Base-by-base conservation (phyloP, 1,140 invertebrate genomes). In the Nylanderia fulva region DNA sequence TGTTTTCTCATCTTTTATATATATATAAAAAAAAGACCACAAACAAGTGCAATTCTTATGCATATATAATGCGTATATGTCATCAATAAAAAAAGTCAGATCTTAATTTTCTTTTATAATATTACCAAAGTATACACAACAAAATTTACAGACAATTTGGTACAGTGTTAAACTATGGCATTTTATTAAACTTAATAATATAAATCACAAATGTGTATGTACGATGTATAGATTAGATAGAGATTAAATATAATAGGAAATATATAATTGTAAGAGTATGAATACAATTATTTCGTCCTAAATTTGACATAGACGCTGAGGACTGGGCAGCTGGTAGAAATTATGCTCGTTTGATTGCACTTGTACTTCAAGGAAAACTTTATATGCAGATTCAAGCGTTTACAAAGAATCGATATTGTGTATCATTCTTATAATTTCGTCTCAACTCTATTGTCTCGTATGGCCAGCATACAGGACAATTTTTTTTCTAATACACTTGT, bases 121-220 rank as follows among this genome's bases (percentile, higher is more conserved):
- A 79, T 86, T 64, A 79, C 86, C 74, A 76, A 90, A 84, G 58
- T 86, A n/a, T n/a, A 85, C 79, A 89, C 84, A 93, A 92, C 87
- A 90, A 90, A 92, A 92, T 93, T 68, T 92, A 89, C 88, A 91
- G 84, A 87, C 85, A 85, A 63, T 72, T 91, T 85, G 90, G 83
- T 85, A 86, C 56, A 76, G 68, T 74, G 39, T 87, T 89, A 61
- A 83, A 87, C 68, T 83, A 83, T 77, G 80, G 66, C 84, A 84
- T 68, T 77, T 85, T 52, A 82, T 72, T 71, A 63, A 84, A 74
- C 69, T 80, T 87, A 87, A 72, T 83, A 83, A 42, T 45, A 39
- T 71, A 74, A 33, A 85, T 84, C 64, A 89, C 86, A 90, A 87
- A 75, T 72, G 36, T 48, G 18, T 21, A 3, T 1, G 9, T 52